Evolutionary conservation across 92 coral and sea anemone genomes (phyloP), one percentile per base, ranked within the genome.

Genomic region (Paramuricea clavata): DNA sequence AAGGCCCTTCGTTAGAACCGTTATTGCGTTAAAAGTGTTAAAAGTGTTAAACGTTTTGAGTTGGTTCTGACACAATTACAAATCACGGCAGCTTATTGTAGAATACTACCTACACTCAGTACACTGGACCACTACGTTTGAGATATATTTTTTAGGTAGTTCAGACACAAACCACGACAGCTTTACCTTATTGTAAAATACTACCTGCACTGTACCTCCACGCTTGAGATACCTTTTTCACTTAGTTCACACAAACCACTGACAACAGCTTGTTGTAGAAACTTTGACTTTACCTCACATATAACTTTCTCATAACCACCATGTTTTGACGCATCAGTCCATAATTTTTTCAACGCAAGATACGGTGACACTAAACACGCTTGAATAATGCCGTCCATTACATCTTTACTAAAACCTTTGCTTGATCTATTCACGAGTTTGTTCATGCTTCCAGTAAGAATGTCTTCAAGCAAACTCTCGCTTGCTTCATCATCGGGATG

Each of bases 361-460:
- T 79, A 61, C 2, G 84, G 84, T 6, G 84, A 47, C 2, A 59
- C 15, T 25, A 79, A 42, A 28, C 71, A 64, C 19, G 19, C 84
- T 39, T 34, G 41, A n/a, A 67, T 59, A 61, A 79, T 36, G 26
- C 84, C 84, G 12, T 64, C 39, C 49, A 79, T 28, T 8, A 79
- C 84, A 12, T 60, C 84, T n/a, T 59, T 34, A 17, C 71, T 33
- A 28, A 79, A 79, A 34, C 50, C 39, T 25, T 76, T 36, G 16
- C 34, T 39, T 27, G 72, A 44, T 79, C 30, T 59, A 49, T 79
- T 59, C 11, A 79, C 73, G 0, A 79, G 64, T 28, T 79, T 79
- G 73, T 79, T 79, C 84, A 79, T 33, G 16, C 34, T 61, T 11
- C 12, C 59, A 33, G 84, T 79, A 30, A 79, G 57, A 21, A 39